Base-by-base conservation (phyloP, 1,140 invertebrate genomes). In the Orussus abietinus region DNA sequence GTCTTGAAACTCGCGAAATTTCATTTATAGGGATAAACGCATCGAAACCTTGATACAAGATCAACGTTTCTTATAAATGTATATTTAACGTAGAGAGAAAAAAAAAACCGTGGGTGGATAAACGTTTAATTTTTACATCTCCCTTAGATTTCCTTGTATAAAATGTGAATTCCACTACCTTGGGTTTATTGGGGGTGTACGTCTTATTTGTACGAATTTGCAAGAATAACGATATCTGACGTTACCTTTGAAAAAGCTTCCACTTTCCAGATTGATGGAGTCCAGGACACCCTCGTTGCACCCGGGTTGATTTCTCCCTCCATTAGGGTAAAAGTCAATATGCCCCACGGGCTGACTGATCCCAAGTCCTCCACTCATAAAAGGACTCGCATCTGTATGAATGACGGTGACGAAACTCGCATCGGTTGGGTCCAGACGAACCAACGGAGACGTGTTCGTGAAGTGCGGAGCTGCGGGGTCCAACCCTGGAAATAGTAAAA, bases 401-500 rank as follows among this genome's bases (percentile, higher is more conserved):
- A 94, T 85, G 1, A 90, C 79, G 57, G 91, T 90, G 1, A 95
- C 90, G 58, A 86, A 93, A 25, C 81, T 71, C 0, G 90, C 91
- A 60, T 96, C 93, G 7, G 80, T 80, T 9, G 82, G 80, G 66
- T 96, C 92, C 10, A 96, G 72, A 1, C 91, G 79, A 0, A 94
- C 90, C 47, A 88, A 78, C 4, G 83, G 78, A 32, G 84, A 79
- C 0, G 88, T 86, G 46, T 88, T 84, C 49, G 86, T 85, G 69
- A 96, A 96, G 60, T 93, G 85, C 0, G 93, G 93, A 42, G 90
- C 90, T 0, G 93, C 93, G 0, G 93, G 92, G 72, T 97, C 93
- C 49, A 96, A 57, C 2, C 88, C 92, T 65, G 76, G 72, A 49
- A 82, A 47, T n/a, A n/a, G n/a, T n/a, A n/a, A n/a, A n/a, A n/a